Conservation (phyloP, 2,888 invertebrate genomes). For the Drepanosiphum platanoidis region DNA sequence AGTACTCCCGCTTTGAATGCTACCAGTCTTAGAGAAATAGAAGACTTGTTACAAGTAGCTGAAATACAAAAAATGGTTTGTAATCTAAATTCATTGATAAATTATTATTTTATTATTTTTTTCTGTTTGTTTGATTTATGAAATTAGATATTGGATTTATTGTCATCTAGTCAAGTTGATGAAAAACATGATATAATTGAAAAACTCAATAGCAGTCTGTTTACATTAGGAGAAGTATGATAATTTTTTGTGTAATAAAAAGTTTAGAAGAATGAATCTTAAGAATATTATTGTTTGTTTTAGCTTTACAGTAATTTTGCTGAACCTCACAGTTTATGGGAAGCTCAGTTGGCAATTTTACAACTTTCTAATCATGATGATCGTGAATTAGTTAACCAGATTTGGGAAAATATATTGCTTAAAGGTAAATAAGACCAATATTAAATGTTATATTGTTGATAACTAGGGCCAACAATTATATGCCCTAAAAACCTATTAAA, state of each 20-base stretch:
- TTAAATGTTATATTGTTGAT: too few species aligned
- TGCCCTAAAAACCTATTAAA: too few species aligned
- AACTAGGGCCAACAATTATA: too few species aligned
- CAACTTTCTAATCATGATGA: constrained; percentile 95
- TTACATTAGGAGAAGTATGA: constrained; percentile 82
- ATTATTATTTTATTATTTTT: neutral
- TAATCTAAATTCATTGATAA: constrained; percentile 60
- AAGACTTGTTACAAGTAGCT: constrained; percentile 93
- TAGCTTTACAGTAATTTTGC: constrained; percentile 92
- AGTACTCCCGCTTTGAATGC: constrained; percentile 74
- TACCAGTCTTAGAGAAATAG: constrained; percentile 85
- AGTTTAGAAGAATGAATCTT: neutral
- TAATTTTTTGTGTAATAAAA: constrained; percentile 60
- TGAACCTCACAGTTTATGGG: constrained; percentile 88
- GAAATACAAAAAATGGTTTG: constrained; percentile 76
- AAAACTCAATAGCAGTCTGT: constrained; percentile 81
- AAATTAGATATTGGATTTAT: constrained; percentile 58
- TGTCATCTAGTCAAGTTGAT: constrained; percentile 38
- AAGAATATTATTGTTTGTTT: constrained; percentile 64
- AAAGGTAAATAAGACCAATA: constrained; percentile 66
- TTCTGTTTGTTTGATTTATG: constrained; percentile 15
- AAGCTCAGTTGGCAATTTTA: constrained; percentile 93
- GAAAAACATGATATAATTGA: constrained; percentile 71
- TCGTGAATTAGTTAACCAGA: constrained; percentile 83
- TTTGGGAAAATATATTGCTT: constrained; percentile 88